Base-by-base conservation (phyloP, 2,888 invertebrate species). In the Acleris sparsana region DNA sequence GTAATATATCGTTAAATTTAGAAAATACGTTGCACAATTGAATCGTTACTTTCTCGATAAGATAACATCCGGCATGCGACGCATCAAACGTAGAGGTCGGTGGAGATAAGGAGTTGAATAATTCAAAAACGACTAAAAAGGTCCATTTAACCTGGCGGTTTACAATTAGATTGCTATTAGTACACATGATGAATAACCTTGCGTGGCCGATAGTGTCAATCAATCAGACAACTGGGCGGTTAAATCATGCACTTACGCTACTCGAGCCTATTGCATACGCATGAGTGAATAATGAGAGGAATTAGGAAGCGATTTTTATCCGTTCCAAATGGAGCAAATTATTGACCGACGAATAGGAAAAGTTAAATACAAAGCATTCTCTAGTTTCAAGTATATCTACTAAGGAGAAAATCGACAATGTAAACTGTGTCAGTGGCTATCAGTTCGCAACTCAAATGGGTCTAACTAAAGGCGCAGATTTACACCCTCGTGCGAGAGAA, bases 21-120 rank as follows among this genome's bases (percentile, higher is more conserved):
- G 74, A 75, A 74, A 78, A 55, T 33, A 57, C 29, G 52, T 66
- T 69, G 69, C 66, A 62, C 66, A 69, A 69, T 66, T 62, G 68
- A 70, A 73, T 77, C 78, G 80, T 83, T 83, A 72, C 76, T 71
- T 72, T 69, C 70, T 68, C 70, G 65, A 64, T 62, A 61, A 70
- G 70, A 70, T 61, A 62, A 53, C 53, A 61, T 66, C 66, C 66
- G 66, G 66, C 56, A 62, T 66, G 60, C 60, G 49, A 53, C 25
- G 62, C 49, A 56, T 62, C 17, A 25, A 33, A 48, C 48, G 48
- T 33, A 55, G 49, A 48, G 39, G 33, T 62, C 55, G 39, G 39
- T 22, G 17, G n/a, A 59, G 53, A 52, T 43, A 63, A 16, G 49
- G 44, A 18, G 60, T 33, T 46, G 17, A 44, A 61, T 56, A 51